Evolutionary conservation across 2,797 vertebrate genomes (phyloP).

Genomic region (Momotus momota): DNA sequence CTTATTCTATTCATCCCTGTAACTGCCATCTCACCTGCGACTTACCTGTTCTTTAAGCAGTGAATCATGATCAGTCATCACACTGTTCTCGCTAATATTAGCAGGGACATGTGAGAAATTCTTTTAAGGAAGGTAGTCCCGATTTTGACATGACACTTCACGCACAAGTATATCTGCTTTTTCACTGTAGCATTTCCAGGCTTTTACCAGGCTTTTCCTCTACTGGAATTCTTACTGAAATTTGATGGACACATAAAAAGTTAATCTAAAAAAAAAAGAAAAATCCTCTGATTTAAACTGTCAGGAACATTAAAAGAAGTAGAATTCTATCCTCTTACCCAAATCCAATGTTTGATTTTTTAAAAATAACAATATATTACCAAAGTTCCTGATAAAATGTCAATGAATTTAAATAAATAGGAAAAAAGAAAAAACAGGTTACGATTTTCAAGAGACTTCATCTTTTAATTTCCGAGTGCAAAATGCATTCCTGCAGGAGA

Average conservation of each 20-base stretch:
- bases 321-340: neutral
- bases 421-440: neutral
- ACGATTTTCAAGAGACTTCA: neutral
- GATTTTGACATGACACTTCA: neutral
- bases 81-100: neutral
- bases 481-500: neutral
- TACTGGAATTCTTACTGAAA: neutral
- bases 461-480: neutral
- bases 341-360: neutral
- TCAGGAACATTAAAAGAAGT: neutral
- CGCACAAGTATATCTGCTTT: neutral
- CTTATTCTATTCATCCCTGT: neutral
- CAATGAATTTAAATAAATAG: neutral
- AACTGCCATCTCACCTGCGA: neutral
- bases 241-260: neutral
- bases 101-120: neutral
- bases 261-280: neutral
- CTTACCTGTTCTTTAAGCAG: neutral
- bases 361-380: neutral
- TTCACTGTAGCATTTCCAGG: neutral
- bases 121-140: neutral
- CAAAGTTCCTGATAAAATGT: neutral
- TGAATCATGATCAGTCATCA: neutral
- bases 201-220: neutral
- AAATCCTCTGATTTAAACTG: neutral